Evolutionary conservation across 2,113 vertebrate genomes (phyloP).

Genomic region (Eupsittula cactorum): DNA sequence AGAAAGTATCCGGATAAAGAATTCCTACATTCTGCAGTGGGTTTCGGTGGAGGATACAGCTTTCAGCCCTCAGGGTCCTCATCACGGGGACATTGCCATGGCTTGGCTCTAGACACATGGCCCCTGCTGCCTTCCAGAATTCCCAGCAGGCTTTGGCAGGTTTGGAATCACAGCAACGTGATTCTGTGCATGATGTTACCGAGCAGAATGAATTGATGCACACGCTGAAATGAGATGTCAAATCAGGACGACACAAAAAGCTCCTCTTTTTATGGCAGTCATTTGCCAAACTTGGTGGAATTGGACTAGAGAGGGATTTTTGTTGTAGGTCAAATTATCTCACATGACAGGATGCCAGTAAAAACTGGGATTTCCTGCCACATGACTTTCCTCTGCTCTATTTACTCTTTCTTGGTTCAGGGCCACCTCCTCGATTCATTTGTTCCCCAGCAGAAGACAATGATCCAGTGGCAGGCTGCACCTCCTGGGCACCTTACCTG

Average conservation of each 20-base stretch:
- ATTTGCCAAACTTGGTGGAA: not conserved
- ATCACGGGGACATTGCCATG: accelerated
- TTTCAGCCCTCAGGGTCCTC: not conserved
- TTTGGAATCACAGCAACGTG: not conserved
- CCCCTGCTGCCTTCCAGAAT: not conserved
- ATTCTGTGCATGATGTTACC: not conserved
- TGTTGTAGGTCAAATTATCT: not conserved
- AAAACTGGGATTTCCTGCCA: slow-evolving; percentile 32
- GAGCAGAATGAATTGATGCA: not conserved
- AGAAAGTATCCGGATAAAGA: not conserved
- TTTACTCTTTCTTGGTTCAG: not conserved
- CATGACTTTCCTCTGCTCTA: not conserved
- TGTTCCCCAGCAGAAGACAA: not conserved
- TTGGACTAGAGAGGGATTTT: not conserved
- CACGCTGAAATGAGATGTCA: not conserved
- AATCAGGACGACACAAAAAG: not conserved
- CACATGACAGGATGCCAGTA: not conserved
- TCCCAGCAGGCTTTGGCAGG: not conserved
- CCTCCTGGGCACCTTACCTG: not conserved
- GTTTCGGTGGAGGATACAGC: not conserved
- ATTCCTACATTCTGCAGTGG: accelerated
- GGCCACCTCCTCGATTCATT: not conserved
- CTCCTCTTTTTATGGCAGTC: not conserved
- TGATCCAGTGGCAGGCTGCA: not conserved
- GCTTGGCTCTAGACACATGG: not conserved